Conservation (phyloP, 2,888 invertebrate genomes). For the Eupelmus urozonus region DNA sequence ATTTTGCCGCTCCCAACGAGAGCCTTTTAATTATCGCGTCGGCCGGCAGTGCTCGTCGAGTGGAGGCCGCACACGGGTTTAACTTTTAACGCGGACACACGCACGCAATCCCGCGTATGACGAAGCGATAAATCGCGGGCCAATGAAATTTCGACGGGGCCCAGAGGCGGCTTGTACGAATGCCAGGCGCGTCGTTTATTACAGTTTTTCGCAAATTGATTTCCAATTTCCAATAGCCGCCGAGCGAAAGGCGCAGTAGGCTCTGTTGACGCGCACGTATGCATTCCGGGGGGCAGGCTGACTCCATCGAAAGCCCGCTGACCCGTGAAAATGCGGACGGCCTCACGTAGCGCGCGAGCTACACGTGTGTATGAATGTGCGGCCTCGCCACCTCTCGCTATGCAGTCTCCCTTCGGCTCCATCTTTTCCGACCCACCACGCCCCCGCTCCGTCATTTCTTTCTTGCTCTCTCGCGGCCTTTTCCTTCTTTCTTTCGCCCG, state of each 20-base stretch:
- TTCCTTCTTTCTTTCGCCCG: neutral
- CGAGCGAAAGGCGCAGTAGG: neutral
- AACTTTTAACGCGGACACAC: too few relatives aligned
- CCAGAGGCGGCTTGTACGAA: neutral
- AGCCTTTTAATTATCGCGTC: too few relatives aligned
- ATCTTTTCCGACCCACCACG: conserved; percentile 56
- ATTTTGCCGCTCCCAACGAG: too few relatives aligned
- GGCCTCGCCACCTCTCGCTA: conserved; percentile 45
- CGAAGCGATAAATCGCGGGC: conserved; percentile 23
- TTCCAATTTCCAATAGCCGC: conserved; percentile 39
- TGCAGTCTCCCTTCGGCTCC: conserved; percentile 59
- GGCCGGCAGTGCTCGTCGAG: too few relatives aligned
- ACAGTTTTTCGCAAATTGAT: conserved; percentile 53
- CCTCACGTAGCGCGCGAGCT: conserved; percentile 64
- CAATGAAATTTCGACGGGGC: conserved; percentile 28
- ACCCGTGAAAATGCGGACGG: conserved; percentile 74
- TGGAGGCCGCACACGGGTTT: too few relatives aligned
- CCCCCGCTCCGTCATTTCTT: conserved; percentile 55
- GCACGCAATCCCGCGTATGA: neutral
- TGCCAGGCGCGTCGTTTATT: conserved; percentile 29
- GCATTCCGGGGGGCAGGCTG: conserved; percentile 41
- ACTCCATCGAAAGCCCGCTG: conserved; percentile 69
- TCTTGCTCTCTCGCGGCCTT: conserved; percentile 14
- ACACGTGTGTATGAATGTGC: conserved; percentile 44
- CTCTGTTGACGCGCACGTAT: neutral